Percentiles rank a stretch among this genome's conserved stretches.
Evolutionary conservation across 2,888 invertebrate genomes (phyloP).

Genomic region (Xylophagus ater): DNA sequence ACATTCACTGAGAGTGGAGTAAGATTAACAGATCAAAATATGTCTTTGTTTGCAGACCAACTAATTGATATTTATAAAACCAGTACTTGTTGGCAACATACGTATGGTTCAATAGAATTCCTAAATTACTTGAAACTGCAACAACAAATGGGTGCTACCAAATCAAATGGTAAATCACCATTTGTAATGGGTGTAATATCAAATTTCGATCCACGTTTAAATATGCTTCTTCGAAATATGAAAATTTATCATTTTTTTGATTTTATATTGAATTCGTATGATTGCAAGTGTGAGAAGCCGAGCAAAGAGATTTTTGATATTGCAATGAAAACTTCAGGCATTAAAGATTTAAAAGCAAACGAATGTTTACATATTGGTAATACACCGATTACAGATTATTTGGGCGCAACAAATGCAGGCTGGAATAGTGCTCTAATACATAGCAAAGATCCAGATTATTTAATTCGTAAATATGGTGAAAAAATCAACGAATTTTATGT

Average conservation of each 20-base stretch:
- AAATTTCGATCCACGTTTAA: slow-evolving; percentile 77
- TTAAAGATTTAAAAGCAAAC: slow-evolving; percentile 40
- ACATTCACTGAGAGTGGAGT: slow-evolving; percentile 34
- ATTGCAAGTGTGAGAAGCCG: slow-evolving; percentile 64
- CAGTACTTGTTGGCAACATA: slow-evolving; percentile 59
- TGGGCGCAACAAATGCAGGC: slow-evolving; percentile 60
- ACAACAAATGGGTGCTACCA: slow-evolving; percentile 24
- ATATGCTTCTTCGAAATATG: slow-evolving; percentile 52
- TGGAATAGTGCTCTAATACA: slow-evolving; percentile 57
- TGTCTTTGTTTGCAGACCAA: slow-evolving; percentile 45
- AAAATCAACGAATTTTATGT: slow-evolving; percentile 36
- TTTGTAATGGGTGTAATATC: slow-evolving; percentile 63
- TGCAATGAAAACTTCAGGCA: slow-evolving; percentile 44
- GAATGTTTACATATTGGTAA: slow-evolving; percentile 80
- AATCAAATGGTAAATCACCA: slow-evolving; percentile 17
- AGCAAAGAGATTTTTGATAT: slow-evolving; percentile 56
- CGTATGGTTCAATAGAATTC: slow-evolving; percentile 53
- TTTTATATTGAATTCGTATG: slow-evolving; percentile 71
- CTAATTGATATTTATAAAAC: slow-evolving; percentile 62
- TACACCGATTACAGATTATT: slow-evolving; percentile 60
- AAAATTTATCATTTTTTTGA: slow-evolving; percentile 60
- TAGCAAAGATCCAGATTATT: slow-evolving; percentile 31
- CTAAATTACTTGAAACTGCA: slow-evolving; percentile 45
- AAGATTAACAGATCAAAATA: slow-evolving; percentile 33
- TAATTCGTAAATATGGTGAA: slow-evolving; percentile 37